phyloP scores from a whole-genome alignment of 2,888 invertebrate genomes.

The Xanthia togata region DNA sequence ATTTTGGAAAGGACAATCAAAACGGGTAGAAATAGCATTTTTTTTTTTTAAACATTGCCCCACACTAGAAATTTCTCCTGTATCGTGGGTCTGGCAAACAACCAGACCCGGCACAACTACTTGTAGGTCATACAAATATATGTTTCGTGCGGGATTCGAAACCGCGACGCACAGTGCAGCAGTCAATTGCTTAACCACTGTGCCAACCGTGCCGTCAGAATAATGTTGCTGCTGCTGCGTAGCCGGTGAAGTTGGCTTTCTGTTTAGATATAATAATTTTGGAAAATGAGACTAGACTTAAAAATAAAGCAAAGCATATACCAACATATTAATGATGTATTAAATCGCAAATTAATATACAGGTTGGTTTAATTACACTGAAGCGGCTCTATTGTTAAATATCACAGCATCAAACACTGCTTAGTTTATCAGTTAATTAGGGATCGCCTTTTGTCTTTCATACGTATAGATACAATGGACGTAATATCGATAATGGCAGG shows the following conservation, averaged over 20 bases:
- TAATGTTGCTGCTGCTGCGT: background rate
- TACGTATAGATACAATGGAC: background rate
- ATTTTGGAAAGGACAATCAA: background rate
- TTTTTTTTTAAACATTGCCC: no score
- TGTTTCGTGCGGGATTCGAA: no score
- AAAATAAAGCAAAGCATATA: background rate
- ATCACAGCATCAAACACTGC: background rate
- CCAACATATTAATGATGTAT: background rate
- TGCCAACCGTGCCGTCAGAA: no score
- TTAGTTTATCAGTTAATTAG: conserved; percentile 3
- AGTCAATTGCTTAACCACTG: no score
- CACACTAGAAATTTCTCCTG: no score
- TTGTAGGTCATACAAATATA: no score
- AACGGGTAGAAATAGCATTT: no score
- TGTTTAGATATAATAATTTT: background rate
- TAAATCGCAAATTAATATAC: background rate
- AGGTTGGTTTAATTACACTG: background rate
- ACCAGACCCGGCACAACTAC: no score
- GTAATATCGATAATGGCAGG: background rate
- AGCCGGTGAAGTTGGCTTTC: background rate
- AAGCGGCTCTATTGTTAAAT: background rate
- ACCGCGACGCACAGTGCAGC: no score
- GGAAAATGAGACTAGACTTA: background rate
- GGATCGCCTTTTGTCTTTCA: background rate
- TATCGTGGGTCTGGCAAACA: no score